These are phyloP conservation scores for Ammospiza caudacuta DNA, from an alignment of 2,113 vertebrate species.

Conservation along the genomic window DNA sequence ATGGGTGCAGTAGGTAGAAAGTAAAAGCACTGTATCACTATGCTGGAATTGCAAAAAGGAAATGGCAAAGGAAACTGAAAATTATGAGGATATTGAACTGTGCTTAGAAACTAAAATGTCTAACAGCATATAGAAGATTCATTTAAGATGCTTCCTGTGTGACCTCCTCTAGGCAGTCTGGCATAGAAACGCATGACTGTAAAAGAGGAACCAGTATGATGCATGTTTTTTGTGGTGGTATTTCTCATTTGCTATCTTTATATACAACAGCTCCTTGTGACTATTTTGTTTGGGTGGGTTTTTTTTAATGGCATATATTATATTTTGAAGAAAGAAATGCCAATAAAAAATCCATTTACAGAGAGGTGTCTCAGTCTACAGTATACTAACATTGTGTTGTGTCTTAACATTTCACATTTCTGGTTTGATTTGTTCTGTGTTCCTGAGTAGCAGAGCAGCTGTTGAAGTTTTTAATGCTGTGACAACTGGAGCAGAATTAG, in stretches of 20 bases:
- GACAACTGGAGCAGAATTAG: slow-evolving; percentile 22
- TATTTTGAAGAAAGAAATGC: background rate
- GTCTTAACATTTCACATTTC: background rate
- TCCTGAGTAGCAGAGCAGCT: slow-evolving; percentile 27
- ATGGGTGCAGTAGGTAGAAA: background rate
- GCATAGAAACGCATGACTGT: background rate
- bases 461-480: slow-evolving; percentile 46
- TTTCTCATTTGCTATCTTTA: background rate
- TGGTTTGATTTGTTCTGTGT: slow-evolving; percentile 25
- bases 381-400: background rate
- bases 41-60: background rate
- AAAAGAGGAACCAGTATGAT: background rate
- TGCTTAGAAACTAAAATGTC: background rate
- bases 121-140: background rate
- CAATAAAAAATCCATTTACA: background rate
- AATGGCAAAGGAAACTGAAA: background rate
- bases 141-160: background rate
- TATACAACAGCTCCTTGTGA: background rate
- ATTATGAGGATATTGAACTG: background rate
- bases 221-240: background rate
- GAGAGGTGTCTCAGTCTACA: background rate
- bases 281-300: background rate
- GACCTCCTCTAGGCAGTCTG: background rate
- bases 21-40: background rate
- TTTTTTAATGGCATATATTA: background rate